phyloP scores from a whole-genome alignment of 2,113 vertebrate species.

The Hippocampus guttulatus region DNA sequence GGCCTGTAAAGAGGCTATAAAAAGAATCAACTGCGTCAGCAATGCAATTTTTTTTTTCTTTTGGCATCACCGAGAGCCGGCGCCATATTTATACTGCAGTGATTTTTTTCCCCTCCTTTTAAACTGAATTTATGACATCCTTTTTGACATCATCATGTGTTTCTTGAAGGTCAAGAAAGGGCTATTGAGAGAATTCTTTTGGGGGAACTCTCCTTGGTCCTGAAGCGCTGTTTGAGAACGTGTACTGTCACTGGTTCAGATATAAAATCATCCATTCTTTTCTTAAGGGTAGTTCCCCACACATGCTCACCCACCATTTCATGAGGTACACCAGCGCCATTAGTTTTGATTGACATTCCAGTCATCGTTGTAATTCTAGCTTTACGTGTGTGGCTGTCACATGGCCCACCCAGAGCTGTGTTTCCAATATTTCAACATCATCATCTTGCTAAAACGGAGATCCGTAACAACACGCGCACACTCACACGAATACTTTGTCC shows the following conservation, averaged over 20 bases:
- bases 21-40: slow-evolving; percentile 8
- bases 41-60: background rate
- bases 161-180: background rate
- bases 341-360: background rate
- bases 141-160: background rate
- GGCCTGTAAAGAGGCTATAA: background rate
- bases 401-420: no score
- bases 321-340: background rate
- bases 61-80: background rate
- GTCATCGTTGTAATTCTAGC: no score
- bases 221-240: background rate
- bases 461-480: no score
- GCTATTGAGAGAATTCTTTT: background rate
- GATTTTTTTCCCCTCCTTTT: no score
- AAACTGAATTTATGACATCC: background rate
- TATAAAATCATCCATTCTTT: background rate
- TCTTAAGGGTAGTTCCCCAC: background rate
- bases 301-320: background rate
- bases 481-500: no score
- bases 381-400: no score
- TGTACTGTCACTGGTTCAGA: slow-evolving; percentile 12
- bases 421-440: no score
- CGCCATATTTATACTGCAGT: background rate
- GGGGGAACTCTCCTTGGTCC: slow-evolving; percentile 12
- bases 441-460: no score